phyloP scores from a whole-genome alignment of 2,888 invertebrate genomes.

The Tribolium freemani region DNA sequence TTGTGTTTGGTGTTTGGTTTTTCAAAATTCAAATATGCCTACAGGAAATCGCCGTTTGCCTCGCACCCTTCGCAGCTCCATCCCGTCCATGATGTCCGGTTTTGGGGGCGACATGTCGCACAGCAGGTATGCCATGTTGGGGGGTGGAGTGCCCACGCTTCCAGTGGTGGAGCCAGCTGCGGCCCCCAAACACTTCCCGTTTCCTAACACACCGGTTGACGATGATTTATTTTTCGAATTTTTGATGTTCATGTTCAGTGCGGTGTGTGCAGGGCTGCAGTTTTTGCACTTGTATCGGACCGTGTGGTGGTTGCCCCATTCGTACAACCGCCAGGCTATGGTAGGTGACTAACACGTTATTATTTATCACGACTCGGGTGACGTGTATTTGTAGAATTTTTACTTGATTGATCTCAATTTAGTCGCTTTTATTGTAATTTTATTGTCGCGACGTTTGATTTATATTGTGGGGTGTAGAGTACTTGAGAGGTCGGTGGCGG shows the following conservation, averaged over 20 bases:
- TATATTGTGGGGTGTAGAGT: slow-evolving; percentile 68
- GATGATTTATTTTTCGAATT: slow-evolving; percentile 88
- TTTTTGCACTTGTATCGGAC: slow-evolving; percentile 95
- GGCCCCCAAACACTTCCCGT: slow-evolving; percentile 85
- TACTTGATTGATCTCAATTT: slow-evolving; percentile 93
- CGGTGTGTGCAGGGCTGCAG: slow-evolving; percentile 87
- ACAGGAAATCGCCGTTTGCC: slow-evolving; percentile 56
- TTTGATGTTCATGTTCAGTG: slow-evolving; percentile 85
- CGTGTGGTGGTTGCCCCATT: slow-evolving; percentile 97
- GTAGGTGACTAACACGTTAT: slow-evolving; percentile 72
- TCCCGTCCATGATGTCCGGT: slow-evolving; percentile 56
- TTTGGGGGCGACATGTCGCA: slow-evolving; percentile 56
- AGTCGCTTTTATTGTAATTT: slow-evolving; percentile 84
- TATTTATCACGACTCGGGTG: too few species aligned
- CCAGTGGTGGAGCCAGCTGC: slow-evolving; percentile 67
- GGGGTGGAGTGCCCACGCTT: slow-evolving; percentile 56
- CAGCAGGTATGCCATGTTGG: slow-evolving; percentile 59
- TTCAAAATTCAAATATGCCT: slow-evolving; percentile 47
- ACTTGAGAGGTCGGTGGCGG: slow-evolving; percentile 56
- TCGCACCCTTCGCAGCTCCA: slow-evolving; percentile 54
- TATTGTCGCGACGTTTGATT: slow-evolving; percentile 85
- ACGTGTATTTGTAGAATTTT: slow-evolving; percentile 83
- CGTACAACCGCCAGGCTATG: slow-evolving; percentile 89
- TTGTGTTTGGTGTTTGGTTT: not conserved
- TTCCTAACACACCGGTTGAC: slow-evolving; percentile 83